Percentiles rank a stretch among this genome's conserved stretches.
Evolutionary conservation across 2,888 invertebrate species (phyloP).

Genomic region (Orthosia gracilis): DNA sequence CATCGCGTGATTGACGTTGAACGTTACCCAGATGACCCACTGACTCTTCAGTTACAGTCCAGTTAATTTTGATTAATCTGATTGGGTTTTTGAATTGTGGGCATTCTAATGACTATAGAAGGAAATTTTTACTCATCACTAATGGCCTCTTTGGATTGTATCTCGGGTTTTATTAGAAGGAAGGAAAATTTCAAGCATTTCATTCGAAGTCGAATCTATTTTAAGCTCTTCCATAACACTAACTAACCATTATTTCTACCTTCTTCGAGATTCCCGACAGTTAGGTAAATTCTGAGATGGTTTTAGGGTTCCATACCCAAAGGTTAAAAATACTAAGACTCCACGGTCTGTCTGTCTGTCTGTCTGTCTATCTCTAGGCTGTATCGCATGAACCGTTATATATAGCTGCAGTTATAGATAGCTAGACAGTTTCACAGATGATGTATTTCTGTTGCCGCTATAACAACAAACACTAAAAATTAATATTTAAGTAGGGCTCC

Average conservation of each 20-base stretch:
- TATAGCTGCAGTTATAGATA: too few relatives aligned
- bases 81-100: not conserved
- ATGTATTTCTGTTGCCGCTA: too few relatives aligned
- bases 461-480: too few relatives aligned
- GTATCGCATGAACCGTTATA: too few relatives aligned
- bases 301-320: too few relatives aligned
- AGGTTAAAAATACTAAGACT: too few relatives aligned
- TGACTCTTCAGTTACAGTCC: not conserved
- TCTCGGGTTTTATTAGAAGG: slow-evolving; percentile 3
- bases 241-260: not conserved
- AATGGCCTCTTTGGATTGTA: not conserved
- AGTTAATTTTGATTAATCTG: not conserved
- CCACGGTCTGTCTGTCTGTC: too few relatives aligned
- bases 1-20: slow-evolving; percentile 2
- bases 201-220: not conserved
- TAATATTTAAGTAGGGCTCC: too few relatives aligned
- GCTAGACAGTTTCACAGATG: too few relatives aligned
- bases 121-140: not conserved
- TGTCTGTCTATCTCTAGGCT: too few relatives aligned
- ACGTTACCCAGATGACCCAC: slow-evolving; percentile 8
- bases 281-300: not conserved
- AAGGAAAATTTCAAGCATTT: slow-evolving; percentile 5
- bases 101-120: not conserved
- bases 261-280: not conserved
- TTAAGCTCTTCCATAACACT: not conserved